A percentile compares a stretch with the other conserved stretches of the same genome.
These are phyloP conservation scores for Dryococelus australis DNA, from an alignment of 2,888 invertebrate species.

Conservation along the genomic window DNA sequence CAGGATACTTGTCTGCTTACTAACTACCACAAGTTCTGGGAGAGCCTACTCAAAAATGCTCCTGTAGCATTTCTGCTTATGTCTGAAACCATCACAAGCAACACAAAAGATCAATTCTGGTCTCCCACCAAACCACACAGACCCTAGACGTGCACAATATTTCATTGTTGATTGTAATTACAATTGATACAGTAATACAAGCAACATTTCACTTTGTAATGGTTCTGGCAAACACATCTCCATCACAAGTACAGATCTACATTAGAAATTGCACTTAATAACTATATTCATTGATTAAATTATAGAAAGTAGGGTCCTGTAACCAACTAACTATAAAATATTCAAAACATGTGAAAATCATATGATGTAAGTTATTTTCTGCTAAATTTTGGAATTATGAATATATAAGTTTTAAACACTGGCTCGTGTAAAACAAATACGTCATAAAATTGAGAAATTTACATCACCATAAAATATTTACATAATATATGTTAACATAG, in stretches of 20 bases:
- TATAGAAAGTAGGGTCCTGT: not conserved
- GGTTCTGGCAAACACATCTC: not conserved
- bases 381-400: not conserved
- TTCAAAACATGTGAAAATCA: not conserved
- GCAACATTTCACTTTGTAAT: not conserved
- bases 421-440: not conserved
- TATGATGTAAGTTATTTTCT: not conserved
- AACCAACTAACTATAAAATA: not conserved
- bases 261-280: not conserved
- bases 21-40: too few species aligned
- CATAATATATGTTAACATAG: too few species aligned
- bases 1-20: too few species aligned
- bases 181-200: constrained; percentile 10
- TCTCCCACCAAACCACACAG: not conserved
- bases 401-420: not conserved
- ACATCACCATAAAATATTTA: not conserved
- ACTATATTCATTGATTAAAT: not conserved
- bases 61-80: too few species aligned
- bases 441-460: not conserved
- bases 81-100: not conserved
- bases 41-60: too few species aligned
- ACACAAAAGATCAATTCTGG: not conserved
- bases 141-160: not conserved
- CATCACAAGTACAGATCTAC: not conserved
- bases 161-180: not conserved